Conservation (phyloP, 2,888 invertebrate genomes). For the Temnothorax ravouxi region DNA sequence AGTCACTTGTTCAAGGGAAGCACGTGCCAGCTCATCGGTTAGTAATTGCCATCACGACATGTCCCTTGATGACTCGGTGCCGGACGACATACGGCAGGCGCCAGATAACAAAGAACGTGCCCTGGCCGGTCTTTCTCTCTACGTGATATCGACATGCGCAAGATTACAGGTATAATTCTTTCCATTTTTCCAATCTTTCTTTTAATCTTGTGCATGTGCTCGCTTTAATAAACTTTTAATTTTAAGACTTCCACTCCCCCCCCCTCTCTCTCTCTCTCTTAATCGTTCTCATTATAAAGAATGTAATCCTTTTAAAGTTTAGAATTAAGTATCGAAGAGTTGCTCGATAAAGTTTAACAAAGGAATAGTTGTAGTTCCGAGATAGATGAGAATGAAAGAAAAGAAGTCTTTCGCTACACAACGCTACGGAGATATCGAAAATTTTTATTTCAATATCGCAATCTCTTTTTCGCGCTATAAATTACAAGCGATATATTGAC, state of each 20-base stretch:
- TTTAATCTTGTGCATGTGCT: not conserved
- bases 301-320: not conserved
- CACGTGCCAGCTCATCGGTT: conserved; percentile 48
- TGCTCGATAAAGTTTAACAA: not conserved
- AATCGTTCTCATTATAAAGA: not conserved
- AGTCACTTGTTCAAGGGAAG: conserved; percentile 24
- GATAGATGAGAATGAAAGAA: not conserved
- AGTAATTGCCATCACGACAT: conserved; percentile 30
- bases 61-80: conserved; percentile 23
- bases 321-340: not conserved
- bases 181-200: not conserved
- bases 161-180: not conserved
- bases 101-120: conserved; percentile 44
- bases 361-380: not conserved
- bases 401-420: not conserved
- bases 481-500: not conserved
- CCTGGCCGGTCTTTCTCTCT: conserved; percentile 10
- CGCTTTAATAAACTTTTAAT: conserved; percentile 5
- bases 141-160: not conserved
- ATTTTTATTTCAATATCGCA: conserved; percentile 1
- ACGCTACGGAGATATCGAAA: not conserved
- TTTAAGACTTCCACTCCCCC: not conserved
- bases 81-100: conserved; percentile 24
- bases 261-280: not conserved
- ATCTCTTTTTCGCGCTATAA: not conserved